A percentile compares a stretch with the other conserved stretches of the same genome.
Evolutionary conservation across 2,888 invertebrate genomes (phyloP).

Genomic region (Conops quadrifasciatus): DNA sequence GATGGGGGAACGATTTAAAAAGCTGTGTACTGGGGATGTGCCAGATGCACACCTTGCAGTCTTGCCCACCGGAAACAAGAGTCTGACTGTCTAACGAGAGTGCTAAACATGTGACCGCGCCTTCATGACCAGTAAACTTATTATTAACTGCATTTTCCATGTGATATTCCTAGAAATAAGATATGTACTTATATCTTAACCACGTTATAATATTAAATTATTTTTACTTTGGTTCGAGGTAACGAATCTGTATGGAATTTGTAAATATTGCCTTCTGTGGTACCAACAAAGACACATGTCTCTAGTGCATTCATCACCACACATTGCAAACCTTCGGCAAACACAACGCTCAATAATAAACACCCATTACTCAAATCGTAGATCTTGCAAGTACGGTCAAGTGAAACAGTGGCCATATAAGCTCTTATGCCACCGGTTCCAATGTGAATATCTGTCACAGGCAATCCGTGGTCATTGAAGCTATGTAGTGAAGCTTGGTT

Average conservation of each 20-base stretch:
- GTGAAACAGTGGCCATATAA: constrained; percentile 78
- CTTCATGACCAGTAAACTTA: constrained; percentile 75
- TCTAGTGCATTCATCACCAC: constrained; percentile 77
- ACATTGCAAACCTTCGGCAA: constrained; percentile 75
- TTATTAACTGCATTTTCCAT: constrained; percentile 67
- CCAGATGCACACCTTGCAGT: constrained; percentile 81
- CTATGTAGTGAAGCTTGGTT: constrained; percentile 70
- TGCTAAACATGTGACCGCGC: constrained; percentile 75
- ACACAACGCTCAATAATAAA: constrained; percentile 77
- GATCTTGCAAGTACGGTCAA: constrained; percentile 84
- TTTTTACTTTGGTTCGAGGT: constrained; percentile 69
- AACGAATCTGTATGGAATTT: constrained; percentile 74
- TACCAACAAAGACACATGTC: constrained; percentile 78
- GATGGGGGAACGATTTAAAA: constrained; percentile 74
- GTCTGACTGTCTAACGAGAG: constrained; percentile 76
- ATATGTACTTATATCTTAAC: background rate
- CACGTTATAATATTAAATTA: background rate
- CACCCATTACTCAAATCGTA: constrained; percentile 78
- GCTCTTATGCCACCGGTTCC: constrained; percentile 76
- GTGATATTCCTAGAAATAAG: constrained; percentile 68
- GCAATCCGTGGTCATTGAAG: constrained; percentile 81
- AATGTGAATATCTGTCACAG: constrained; percentile 80
- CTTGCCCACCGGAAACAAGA: constrained; percentile 80
- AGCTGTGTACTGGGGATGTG: constrained; percentile 80
- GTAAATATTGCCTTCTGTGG: constrained; percentile 75